phyloP scores from a whole-genome alignment of 2,888 invertebrate species.

The Cordylochernes scorpioides region DNA sequence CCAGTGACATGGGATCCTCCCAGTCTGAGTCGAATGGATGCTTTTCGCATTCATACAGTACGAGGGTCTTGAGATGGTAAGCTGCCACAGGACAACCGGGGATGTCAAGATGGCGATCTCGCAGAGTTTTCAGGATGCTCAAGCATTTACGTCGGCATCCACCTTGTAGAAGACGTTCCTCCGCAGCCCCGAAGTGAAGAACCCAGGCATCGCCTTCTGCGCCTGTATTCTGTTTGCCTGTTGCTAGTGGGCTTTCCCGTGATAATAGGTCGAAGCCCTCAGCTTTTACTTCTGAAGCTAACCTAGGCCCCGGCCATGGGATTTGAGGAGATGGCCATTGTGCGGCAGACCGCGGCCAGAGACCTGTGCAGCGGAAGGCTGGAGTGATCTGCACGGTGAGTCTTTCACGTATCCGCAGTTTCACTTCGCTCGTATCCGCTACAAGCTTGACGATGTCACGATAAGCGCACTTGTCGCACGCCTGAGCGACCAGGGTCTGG shows the following conservation, averaged over 20 bases:
- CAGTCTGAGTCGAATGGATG: conserved; percentile 77
- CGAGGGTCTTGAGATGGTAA: conserved; percentile 51
- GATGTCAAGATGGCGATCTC: conserved; percentile 64
- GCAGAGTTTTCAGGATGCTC: conserved; percentile 60
- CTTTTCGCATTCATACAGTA: conserved; percentile 84
- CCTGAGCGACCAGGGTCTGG: conserved; percentile 46
- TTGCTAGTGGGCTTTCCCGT: conserved; percentile 27
- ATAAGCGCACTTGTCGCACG: conserved; percentile 74
- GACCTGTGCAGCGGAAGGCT: conserved; percentile 31
- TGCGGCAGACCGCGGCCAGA: conserved; percentile 77
- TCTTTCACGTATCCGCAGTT: conserved; percentile 56
- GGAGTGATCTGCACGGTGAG: conserved; percentile 81
- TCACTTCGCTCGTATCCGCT: conserved; percentile 74
- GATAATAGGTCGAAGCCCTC: conserved; percentile 80
- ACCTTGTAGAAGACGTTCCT: conserved; percentile 58
- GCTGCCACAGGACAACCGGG: conserved; percentile 61
- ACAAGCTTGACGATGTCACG: conserved; percentile 79
- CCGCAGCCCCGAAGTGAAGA: conserved; percentile 63
- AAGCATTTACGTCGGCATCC: conserved; percentile 61
- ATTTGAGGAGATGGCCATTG: conserved; percentile 76
- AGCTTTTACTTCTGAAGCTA: conserved; percentile 70
- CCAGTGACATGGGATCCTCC: conserved; percentile 70
- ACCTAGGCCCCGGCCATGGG: conserved; percentile 72
- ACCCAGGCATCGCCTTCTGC: conserved; percentile 94
- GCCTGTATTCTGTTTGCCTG: conserved; percentile 37